A percentile compares a stretch with the other conserved stretches of the same genome.
Conservation (phyloP, 2,888 invertebrate species). For the Dyspetes luteomarginatus region DNA sequence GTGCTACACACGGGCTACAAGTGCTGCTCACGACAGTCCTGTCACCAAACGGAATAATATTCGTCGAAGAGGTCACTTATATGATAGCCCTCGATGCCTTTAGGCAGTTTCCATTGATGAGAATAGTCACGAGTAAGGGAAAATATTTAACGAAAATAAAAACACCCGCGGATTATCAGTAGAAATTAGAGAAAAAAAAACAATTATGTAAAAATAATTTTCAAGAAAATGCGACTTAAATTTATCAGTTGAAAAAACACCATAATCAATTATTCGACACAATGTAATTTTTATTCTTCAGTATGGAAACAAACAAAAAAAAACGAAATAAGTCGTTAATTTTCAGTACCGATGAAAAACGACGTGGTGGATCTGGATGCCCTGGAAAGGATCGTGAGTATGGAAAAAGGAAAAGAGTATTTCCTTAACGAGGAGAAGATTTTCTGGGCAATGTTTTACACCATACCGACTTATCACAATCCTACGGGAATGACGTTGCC, state of each 20-base stretch:
- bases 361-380: conserved; percentile 84
- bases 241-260: neutral
- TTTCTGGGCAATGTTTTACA: conserved; percentile 85
- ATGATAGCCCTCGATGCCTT: conserved; percentile 86
- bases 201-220: neutral
- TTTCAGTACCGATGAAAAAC: conserved; percentile 84
- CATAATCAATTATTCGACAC: neutral
- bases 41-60: conserved; percentile 85
- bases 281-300: neutral
- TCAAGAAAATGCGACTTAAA: neutral
- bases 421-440: conserved; percentile 80
- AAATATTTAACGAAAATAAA: neutral
- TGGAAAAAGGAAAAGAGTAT: conserved; percentile 77
- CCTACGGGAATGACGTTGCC: conserved; percentile 85
- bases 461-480: conserved; percentile 86
- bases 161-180: neutral
- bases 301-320: neutral
- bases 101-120: conserved; percentile 84
- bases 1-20: conserved; percentile 87
- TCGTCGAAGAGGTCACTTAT: conserved; percentile 88
- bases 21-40: conserved; percentile 85
- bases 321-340: neutral
- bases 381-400: conserved; percentile 82
- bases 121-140: conserved; percentile 83
- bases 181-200: neutral